These are phyloP conservation scores for Troilus luridus DNA, from an alignment of 2,888 invertebrate genomes.

Conservation along the genomic window DNA sequence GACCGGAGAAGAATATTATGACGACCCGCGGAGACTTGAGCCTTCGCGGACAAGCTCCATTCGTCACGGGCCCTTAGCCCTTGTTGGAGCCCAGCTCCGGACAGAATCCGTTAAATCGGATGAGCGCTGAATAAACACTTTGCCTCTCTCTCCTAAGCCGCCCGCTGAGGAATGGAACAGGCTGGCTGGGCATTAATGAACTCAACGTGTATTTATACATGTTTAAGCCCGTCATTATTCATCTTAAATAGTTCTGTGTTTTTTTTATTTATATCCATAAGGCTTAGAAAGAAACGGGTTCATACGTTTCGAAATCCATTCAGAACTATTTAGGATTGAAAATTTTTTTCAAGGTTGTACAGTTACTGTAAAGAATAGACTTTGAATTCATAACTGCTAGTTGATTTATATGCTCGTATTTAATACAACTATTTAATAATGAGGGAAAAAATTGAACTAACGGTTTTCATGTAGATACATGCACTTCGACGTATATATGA, in stretches of 20 bases:
- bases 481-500: too few relatives aligned
- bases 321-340: background rate
- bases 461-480: too few relatives aligned
- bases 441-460: too few relatives aligned
- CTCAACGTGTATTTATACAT: background rate
- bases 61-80: background rate
- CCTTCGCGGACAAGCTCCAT: background rate
- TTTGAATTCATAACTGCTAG: too few relatives aligned
- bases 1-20: background rate
- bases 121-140: background rate
- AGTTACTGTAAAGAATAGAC: too few relatives aligned
- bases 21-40: background rate
- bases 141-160: background rate
- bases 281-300: background rate
- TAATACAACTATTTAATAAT: too few relatives aligned
- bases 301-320: background rate
- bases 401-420: too few relatives aligned
- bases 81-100: background rate
- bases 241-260: background rate
- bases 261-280: background rate
- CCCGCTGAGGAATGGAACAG: background rate
- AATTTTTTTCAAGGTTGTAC: too few relatives aligned
- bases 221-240: background rate
- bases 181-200: background rate
- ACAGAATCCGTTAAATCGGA: background rate